These are phyloP conservation scores for Porites lobata DNA, from an alignment of 92 coral and sea anemone species.

Conservation along the genomic window DNA sequence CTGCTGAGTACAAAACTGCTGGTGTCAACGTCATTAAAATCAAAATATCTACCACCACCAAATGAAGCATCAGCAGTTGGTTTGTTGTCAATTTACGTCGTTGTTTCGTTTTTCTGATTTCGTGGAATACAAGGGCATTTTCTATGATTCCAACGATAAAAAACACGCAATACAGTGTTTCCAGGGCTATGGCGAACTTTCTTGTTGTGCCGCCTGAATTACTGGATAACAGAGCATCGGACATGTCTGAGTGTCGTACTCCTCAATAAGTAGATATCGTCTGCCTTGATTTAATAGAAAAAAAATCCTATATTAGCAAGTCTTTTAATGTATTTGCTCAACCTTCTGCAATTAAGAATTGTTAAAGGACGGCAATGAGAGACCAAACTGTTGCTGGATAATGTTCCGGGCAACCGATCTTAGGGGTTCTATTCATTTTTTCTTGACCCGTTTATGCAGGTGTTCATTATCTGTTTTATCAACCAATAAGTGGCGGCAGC, in stretches of 20 bases:
- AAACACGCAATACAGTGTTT: conserved; percentile 16
- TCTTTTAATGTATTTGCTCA: no score
- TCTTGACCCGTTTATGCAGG: no score
- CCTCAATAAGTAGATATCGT: background rate
- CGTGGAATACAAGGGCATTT: conserved; percentile 5
- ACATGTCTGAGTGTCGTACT: background rate
- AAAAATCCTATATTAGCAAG: no score
- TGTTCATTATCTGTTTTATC: no score
- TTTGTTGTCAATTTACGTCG: background rate
- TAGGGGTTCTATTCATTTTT: no score
- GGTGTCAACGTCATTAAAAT: conserved; percentile 27
- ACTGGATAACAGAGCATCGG: background rate
- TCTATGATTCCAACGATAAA: conserved; percentile 14
- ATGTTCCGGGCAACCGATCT: no score
- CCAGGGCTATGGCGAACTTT: background rate
- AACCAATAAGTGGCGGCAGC: no score
- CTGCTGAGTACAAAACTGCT: conserved; percentile 2
- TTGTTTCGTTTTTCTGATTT: background rate
- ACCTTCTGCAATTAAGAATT: no score
- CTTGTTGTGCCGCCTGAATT: background rate
- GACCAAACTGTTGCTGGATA: no score
- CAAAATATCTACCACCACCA: conserved; percentile 8
- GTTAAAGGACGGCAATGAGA: no score
- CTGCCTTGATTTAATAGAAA: background rate
- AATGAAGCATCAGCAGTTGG: conserved; percentile 3